Percentiles rank a stretch among this genome's conserved stretches.
Conservation (phyloP, 2,797 vertebrate genomes). For the Sebastes taczanowskii region DNA sequence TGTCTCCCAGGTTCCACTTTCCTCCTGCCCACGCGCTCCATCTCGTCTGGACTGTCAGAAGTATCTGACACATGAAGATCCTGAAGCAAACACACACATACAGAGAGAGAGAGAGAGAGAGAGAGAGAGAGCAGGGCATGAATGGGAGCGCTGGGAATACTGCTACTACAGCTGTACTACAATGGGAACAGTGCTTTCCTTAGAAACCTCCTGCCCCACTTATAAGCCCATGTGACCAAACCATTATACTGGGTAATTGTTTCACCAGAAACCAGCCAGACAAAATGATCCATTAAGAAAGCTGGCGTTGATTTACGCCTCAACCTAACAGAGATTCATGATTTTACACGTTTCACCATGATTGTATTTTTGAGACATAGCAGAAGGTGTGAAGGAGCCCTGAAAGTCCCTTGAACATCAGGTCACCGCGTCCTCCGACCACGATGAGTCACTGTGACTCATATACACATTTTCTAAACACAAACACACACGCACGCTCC, state of each 20-base stretch:
- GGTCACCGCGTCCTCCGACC: slow-evolving; percentile 15
- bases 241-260: slow-evolving; percentile 73
- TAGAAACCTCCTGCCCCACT: slow-evolving; percentile 77
- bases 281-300: slow-evolving; percentile 48
- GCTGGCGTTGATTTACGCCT: slow-evolving; percentile 29
- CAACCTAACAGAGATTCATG: background rate
- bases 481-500: slow-evolving; percentile 36
- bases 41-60: slow-evolving; percentile 70
- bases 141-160: slow-evolving; percentile 70
- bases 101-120: background rate
- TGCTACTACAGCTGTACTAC: slow-evolving; percentile 75
- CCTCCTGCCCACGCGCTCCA: slow-evolving; percentile 83
- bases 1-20: slow-evolving; percentile 73
- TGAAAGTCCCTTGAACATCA: slow-evolving; percentile 26
- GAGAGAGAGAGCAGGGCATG: slow-evolving; percentile 35
- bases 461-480: slow-evolving; percentile 36
- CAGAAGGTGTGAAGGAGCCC: slow-evolving; percentile 10
- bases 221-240: slow-evolving; percentile 74
- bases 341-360: background rate
- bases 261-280: slow-evolving; percentile 42
- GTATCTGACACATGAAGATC: slow-evolving; percentile 74
- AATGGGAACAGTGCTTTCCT: slow-evolving; percentile 77
- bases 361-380: background rate
- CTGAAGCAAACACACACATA: slow-evolving; percentile 62
- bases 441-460: slow-evolving; percentile 60